phyloP scores from a whole-genome alignment of 2,113 vertebrate species.

The Baryphthengus martii region DNA sequence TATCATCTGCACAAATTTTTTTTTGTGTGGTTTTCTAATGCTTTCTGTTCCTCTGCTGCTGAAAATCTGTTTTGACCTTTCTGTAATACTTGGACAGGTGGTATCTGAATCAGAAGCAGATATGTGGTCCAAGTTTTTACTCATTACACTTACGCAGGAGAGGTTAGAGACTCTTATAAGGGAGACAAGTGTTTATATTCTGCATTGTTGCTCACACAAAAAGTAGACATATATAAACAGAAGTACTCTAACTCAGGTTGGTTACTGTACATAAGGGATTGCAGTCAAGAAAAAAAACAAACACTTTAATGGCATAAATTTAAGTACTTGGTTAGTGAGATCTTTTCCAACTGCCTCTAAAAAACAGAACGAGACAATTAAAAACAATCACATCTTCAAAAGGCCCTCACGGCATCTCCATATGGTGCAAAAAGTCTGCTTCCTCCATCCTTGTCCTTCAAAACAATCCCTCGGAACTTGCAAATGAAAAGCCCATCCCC shows the following conservation, averaged over 20 bases:
- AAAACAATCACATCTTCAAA: conserved; percentile 26
- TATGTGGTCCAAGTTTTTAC: conserved; percentile 32
- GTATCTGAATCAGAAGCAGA: background rate
- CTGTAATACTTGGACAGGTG: conserved; percentile 30
- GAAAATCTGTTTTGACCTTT: conserved; percentile 16
- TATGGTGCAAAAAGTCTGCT: background rate
- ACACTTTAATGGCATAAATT: background rate
- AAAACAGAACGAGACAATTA: background rate
- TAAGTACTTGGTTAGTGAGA: background rate
- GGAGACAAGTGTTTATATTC: background rate
- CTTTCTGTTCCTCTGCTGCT: background rate
- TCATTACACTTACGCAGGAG: background rate
- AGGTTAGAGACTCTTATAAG: background rate
- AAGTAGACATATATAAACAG: background rate
- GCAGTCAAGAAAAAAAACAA: background rate
- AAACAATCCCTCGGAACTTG: conserved; percentile 13
- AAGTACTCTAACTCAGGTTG: background rate
- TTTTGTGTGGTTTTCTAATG: background rate
- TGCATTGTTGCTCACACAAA: background rate
- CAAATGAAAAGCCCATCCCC: conserved; percentile 23
- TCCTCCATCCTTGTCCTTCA: conserved; percentile 1
- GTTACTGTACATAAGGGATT: background rate
- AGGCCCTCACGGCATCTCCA: background rate
- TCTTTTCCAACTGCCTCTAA: background rate
- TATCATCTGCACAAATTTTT: background rate